Base-by-base conservation (phyloP, 1,140 invertebrate genomes). In the Megalopta genalis region DNA sequence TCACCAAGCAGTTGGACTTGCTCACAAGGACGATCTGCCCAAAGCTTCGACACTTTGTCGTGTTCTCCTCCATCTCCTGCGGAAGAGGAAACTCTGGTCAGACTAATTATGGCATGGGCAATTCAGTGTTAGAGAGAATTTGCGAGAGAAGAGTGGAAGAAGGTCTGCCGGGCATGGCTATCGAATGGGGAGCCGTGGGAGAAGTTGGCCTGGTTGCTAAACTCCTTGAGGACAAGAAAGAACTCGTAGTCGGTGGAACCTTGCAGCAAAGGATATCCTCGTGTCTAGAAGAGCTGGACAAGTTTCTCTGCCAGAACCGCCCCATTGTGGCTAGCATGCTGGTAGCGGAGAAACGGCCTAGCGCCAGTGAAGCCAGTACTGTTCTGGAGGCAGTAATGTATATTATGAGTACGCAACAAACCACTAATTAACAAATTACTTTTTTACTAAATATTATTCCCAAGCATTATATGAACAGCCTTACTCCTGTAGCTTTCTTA, bases 61-160 rank as follows among this genome's bases (percentile, higher is more conserved):
- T 96, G 0, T 97, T 97, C 88, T 97, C 96, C 3, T 96, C 96
- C 16, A 94, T 97, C 6, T 95, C 94, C 65, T 96, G 96, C 90
- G 96, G 96, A 9, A 93, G 95, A 77, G 97, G 97, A 64, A 97
- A 97, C 90, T 93, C 94, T 68, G 97, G 96, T 5, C 97, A 97
- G 88, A 94, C 95, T 0, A 97, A 97, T 90, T 97, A 97, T 88
- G 96, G 94, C 57, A 93, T 94, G 92, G 92, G 94, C 0, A 95
- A 95, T 73, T 94, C 94, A 0, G 90, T 94, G 0, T 94, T 95
- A 94, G 95, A 95, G 84, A 91, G 94, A 67, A 93, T 95, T 18
- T 95, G 94, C 76, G 94, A 95, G 76, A 83, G 85, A 65, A 87
- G 95, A 52, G 82, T 84, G 7, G 79, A 80, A 18, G 92, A 94